Evolutionary conservation across 2,113 vertebrate species (phyloP).

Genomic region (Tyto alba): DNA sequence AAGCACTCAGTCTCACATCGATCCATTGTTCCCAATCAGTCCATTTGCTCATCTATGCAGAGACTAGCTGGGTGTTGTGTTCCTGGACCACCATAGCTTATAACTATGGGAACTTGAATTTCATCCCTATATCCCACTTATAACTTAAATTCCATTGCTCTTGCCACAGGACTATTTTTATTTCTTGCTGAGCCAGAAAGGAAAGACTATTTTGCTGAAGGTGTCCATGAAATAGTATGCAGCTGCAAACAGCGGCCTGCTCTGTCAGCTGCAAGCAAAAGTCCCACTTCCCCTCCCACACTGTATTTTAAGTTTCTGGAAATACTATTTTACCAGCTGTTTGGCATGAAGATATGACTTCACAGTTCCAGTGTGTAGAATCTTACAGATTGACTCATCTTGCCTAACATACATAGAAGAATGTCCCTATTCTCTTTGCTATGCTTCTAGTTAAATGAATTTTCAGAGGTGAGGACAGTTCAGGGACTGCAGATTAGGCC

Average conservation of each 20-base stretch:
- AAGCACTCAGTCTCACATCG: neutral
- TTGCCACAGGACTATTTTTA: constrained; percentile 15
- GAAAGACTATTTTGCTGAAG: constrained; percentile 12
- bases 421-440: neutral
- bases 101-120: neutral
- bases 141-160: neutral
- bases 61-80: neutral
- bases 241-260: constrained; percentile 42
- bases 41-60: neutral
- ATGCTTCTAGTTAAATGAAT: neutral
- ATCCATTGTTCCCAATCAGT: neutral
- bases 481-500: neutral
- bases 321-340: constrained; percentile 51
- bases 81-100: neutral
- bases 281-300: constrained; percentile 18
- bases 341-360: constrained; percentile 17
- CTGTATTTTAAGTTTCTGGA: constrained; percentile 3
- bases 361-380: neutral
- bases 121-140: neutral
- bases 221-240: constrained; percentile 48
- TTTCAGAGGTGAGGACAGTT: constrained; percentile 32
- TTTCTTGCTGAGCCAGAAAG: constrained; percentile 39
- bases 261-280: constrained; percentile 33
- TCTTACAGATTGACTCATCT: constrained; percentile 17
- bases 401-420: neutral